Evolutionary conservation across 2,113 vertebrate species (phyloP), one percentile per base, ranked within the genome.

Genomic region (Cynopterus brachyotis): DNA sequence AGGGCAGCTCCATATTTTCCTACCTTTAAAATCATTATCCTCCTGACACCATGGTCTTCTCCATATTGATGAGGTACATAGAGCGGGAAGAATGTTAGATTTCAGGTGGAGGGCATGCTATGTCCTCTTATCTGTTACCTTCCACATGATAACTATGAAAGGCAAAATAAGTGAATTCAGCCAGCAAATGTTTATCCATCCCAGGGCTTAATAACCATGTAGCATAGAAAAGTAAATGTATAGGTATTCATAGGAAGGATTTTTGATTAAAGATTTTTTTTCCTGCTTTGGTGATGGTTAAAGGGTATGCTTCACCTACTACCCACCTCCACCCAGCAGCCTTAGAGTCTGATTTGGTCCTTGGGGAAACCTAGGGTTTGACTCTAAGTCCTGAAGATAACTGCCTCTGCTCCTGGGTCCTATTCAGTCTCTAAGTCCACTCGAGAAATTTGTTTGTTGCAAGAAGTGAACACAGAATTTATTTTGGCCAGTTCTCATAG

Each of bases 21-120:
- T 93, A 26, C 72, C 15, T 40, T 84, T 94, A 45, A 93, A 93
- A 95, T 93, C 19, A 24, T 82, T 94, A 92, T 95, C 85, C 53
- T 96, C 50, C 22, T 80, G 96, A 94, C 86, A 85, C 80, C n/a
- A 15, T 15, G n/a, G 67, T 70, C 67, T 84, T 35, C 69, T 94
- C 73, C 91, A 95, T 95, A 89, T 62, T 86, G 94, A 94, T 97
- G 95, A 96, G 69, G 91, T 42, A 24, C 35, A 75, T 2, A 83
- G 93, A 96, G 84, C 3, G 20, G 82, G 67, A 95, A 91, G 89
- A 75, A 82, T 17, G 80, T 73, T 55, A 86, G 66, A 85, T 82
- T 95, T 75, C 73, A 86, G 91, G 62, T 81, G 42, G 55, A 28
- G 45, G 35, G n/a, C 94, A 20, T 60, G 37, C 32, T 19, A 2